These are phyloP conservation scores for Chrysomallon squamiferum DNA, from an alignment of 1,140 invertebrate species.

Conservation along the genomic window DNA sequence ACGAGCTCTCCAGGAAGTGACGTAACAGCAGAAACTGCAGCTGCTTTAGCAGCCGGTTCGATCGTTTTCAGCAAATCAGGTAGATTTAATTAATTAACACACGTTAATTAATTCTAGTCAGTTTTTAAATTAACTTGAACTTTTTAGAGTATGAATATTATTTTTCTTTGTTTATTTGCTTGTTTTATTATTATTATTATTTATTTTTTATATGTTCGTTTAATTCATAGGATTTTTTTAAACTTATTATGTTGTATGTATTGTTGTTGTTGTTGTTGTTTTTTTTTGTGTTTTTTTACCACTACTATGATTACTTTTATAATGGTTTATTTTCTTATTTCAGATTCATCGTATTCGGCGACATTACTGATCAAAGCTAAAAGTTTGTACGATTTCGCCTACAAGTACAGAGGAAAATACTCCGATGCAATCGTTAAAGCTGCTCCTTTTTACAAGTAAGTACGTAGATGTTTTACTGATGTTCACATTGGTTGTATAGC, in stretches of 20 bases:
- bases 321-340: neutral
- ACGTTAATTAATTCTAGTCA: too few relatives aligned
- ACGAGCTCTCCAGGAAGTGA: slow-evolving; percentile 68
- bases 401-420: slow-evolving; percentile 68
- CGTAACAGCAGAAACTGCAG: slow-evolving; percentile 71
- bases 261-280: neutral
- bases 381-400: slow-evolving; percentile 70
- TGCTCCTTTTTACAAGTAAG: neutral
- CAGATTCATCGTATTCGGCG: slow-evolving; percentile 65
- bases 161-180: too few relatives aligned
- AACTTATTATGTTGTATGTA: too few relatives aligned
- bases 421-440: slow-evolving; percentile 26
- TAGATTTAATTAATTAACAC: too few relatives aligned
- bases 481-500: too few relatives aligned
- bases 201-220: too few relatives aligned
- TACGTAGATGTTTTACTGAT: too few relatives aligned
- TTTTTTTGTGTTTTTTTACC: neutral
- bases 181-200: too few relatives aligned
- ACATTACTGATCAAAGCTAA: slow-evolving; percentile 66
- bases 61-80: slow-evolving; percentile 65
- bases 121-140: too few relatives aligned
- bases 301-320: neutral
- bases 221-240: too few relatives aligned
- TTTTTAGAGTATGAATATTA: too few relatives aligned
- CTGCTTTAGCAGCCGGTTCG: slow-evolving; percentile 69